Evolutionary conservation across 2,888 invertebrate genomes (phyloP).

Genomic region (Falcaria lacertinaria): DNA sequence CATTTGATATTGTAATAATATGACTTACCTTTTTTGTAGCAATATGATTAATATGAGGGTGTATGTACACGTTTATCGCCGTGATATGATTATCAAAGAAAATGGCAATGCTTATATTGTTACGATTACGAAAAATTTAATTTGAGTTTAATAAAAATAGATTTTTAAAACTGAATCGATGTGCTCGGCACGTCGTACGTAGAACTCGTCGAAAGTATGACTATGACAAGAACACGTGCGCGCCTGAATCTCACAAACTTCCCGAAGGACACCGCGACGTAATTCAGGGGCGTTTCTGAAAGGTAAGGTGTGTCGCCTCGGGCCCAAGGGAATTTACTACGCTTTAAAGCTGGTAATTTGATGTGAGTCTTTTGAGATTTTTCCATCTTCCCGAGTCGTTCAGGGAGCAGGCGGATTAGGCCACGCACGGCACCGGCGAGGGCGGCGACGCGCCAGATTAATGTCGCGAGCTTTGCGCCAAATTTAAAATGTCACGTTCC

Average conservation of each 20-base stretch:
- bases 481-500: conserved; percentile 76
- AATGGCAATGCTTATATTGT: too few species aligned
- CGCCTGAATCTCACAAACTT: conserved; percentile 68
- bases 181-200: conserved; percentile 71
- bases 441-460: conserved; percentile 74
- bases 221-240: conserved; percentile 75
- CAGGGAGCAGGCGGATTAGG: conserved; percentile 69
- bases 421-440: conserved; percentile 65
- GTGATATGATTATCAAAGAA: too few species aligned
- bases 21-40: conserved; percentile 1
- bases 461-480: conserved; percentile 73
- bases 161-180: conserved; percentile 66
- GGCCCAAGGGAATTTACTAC: conserved; percentile 67
- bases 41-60: too few species aligned
- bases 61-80: too few species aligned
- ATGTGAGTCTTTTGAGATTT: conserved; percentile 76
- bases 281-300: conserved; percentile 72
- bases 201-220: conserved; percentile 72
- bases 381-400: conserved; percentile 72
- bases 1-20: conserved; percentile 7
- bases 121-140: too few species aligned
- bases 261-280: conserved; percentile 70
- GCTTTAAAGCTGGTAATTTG: conserved; percentile 78
- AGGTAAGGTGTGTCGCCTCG: conserved; percentile 72
- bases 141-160: too few species aligned